Conservation (phyloP, 2,113 vertebrate genomes). For the Nesogale talazaci region DNA sequence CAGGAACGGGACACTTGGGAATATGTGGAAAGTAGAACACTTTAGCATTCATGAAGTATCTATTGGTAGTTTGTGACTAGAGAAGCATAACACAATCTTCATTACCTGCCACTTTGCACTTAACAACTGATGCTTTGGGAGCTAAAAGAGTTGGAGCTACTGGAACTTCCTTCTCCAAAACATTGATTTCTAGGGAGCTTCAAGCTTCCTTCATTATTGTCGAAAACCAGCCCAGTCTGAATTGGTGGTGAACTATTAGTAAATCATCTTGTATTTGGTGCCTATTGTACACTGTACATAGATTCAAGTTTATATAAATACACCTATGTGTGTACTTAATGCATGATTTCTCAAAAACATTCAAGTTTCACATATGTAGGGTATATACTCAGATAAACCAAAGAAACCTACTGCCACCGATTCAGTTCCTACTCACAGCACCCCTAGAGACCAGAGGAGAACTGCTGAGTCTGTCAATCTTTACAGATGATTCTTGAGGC, state of each 20-base stretch:
- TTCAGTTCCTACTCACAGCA: too few relatives aligned
- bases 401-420: too few relatives aligned
- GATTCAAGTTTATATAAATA: not conserved
- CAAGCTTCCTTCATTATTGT: not conserved
- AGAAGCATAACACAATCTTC: not conserved
- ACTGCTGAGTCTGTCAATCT: too few relatives aligned
- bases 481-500: too few relatives aligned
- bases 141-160: not conserved
- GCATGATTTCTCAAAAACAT: too few relatives aligned
- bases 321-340: not conserved
- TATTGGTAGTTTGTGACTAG: not conserved
- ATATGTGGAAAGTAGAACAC: not conserved
- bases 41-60: not conserved
- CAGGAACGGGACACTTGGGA: not conserved
- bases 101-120: not conserved
- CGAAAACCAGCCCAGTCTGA: conserved; percentile 5
- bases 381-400: too few relatives aligned
- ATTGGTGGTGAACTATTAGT: conserved; percentile 37
- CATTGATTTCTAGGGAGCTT: not conserved
- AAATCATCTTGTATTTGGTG: not conserved
- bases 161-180: not conserved
- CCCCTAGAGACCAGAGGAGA: too few relatives aligned
- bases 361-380: too few relatives aligned
- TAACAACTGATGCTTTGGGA: not conserved
- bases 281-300: not conserved